Evolutionary conservation across 2,888 invertebrate genomes (phyloP).

Genomic region (Drosophila testacea): DNA sequence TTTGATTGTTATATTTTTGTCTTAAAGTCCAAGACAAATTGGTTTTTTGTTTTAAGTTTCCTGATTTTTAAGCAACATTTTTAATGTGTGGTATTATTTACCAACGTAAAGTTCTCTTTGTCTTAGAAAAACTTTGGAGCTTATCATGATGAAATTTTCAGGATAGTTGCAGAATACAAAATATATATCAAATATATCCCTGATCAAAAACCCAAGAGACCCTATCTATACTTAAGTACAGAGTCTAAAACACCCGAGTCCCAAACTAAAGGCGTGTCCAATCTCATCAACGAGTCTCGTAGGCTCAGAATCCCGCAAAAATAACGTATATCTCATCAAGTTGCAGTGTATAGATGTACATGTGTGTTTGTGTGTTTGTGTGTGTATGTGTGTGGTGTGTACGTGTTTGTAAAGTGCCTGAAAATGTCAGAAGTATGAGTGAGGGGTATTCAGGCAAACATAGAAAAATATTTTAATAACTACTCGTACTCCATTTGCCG

Average conservation of each 20-base stretch:
- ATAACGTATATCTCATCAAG: conserved; percentile 31
- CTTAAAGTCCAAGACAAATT: too few species aligned
- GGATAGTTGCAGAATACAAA: not conserved
- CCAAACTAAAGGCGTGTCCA: conserved; percentile 31
- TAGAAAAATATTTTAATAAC: conserved; percentile 76
- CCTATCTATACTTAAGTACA: too few species aligned
- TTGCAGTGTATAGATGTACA: not conserved
- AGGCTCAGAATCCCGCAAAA: conserved; percentile 47
- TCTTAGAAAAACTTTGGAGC: too few species aligned
- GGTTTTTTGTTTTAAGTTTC: too few species aligned
- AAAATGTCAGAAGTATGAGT: conserved; percentile 55
- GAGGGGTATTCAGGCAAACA: conserved; percentile 36
- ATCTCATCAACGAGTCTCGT: conserved; percentile 32
- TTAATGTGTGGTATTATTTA: too few species aligned
- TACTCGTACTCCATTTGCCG: conserved; percentile 56
- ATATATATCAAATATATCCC: conserved; percentile 1
- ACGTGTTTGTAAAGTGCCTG: conserved; percentile 35
- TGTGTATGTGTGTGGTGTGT: conserved; percentile 5
- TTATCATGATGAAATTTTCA: too few species aligned
- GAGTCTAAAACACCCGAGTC: too few species aligned
- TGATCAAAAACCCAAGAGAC: not conserved
- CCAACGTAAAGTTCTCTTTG: too few species aligned
- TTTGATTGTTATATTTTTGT: too few species aligned
- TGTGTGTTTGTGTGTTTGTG: not conserved
- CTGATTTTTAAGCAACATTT: too few species aligned